phyloP scores from a whole-genome alignment of 2,888 invertebrate genomes.

The Horisme vitalbata region DNA sequence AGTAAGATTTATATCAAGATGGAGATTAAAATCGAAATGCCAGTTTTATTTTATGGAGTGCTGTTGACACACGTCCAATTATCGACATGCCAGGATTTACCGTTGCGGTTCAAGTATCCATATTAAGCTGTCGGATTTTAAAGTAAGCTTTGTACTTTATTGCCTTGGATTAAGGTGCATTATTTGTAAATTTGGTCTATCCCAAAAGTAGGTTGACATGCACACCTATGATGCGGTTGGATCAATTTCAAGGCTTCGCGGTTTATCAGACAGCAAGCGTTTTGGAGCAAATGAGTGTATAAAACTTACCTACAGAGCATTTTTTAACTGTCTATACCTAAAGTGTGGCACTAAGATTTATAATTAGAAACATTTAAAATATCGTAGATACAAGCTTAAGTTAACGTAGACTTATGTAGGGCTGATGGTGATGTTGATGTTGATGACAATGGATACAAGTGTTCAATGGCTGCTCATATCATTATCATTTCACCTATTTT shows the following conservation, averaged over 20 bases:
- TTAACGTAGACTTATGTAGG: too few species aligned
- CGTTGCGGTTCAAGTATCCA: constrained; percentile 29
- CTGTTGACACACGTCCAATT: constrained; percentile 51
- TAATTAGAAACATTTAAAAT: too few species aligned
- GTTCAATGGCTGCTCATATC: too few species aligned
- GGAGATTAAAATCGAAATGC: constrained; percentile 36
- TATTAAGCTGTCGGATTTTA: constrained; percentile 10
- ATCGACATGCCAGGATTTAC: constrained; percentile 41
- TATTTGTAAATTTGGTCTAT: constrained; percentile 12
- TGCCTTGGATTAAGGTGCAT: constrained; percentile 17
- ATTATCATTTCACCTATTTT: too few species aligned
- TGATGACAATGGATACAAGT: too few species aligned
- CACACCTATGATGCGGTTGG: constrained; percentile 69
- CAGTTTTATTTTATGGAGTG: constrained; percentile 28
- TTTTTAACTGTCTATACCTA: not conserved
- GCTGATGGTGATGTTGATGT: too few species aligned
- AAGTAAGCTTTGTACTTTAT: constrained; percentile 30
- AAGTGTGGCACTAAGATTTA: too few species aligned
- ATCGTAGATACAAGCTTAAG: too few species aligned
- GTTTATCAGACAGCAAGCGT: constrained; percentile 53
- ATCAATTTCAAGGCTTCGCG: constrained; percentile 74
- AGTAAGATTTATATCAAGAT: constrained; percentile 11
- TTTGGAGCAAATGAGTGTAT: constrained; percentile 39
- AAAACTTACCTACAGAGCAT: not conserved
- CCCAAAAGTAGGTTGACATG: constrained; percentile 60